phyloP scores from a whole-genome alignment of 2,888 invertebrate genomes.

The Hesperia comma region DNA sequence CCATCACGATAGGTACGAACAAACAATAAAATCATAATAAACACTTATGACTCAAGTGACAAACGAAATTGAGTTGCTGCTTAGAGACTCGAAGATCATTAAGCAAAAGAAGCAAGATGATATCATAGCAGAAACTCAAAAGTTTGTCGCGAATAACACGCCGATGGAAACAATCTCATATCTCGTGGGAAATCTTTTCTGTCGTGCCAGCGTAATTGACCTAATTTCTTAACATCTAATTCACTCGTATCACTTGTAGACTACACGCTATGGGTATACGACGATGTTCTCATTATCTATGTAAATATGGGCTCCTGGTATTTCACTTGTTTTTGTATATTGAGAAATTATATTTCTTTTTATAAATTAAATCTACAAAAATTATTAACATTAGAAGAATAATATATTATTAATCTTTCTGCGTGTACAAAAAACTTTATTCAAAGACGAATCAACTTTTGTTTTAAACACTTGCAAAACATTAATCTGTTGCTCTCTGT shows the following conservation, averaged over 20 bases:
- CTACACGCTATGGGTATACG: conserved; percentile 6
- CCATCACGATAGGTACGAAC: too few species aligned
- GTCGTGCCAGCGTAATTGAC: conserved; percentile 23
- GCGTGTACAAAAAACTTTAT: too few species aligned
- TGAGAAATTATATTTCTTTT: too few species aligned
- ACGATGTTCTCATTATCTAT: conserved; percentile 10
- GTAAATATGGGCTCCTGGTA: neutral
- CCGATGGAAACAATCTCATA: conserved; percentile 14
- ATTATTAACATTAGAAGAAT: too few species aligned
- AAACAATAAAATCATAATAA: too few species aligned
- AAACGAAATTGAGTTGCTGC: neutral
- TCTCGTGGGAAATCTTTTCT: conserved; percentile 29
- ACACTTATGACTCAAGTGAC: neutral
- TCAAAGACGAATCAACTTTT: too few species aligned
- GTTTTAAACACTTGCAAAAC: too few species aligned
- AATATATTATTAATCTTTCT: too few species aligned
- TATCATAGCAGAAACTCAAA: neutral
- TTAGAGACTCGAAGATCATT: neutral
- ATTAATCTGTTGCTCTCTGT: too few species aligned
- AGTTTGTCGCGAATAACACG: conserved; percentile 4
- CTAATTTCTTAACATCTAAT: conserved; percentile 29
- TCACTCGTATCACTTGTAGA: conserved; percentile 14
- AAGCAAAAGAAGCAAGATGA: neutral
- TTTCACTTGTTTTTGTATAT: neutral
- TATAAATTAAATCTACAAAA: too few species aligned